Conservation (phyloP, 1,140 invertebrate genomes). For the Paraescarpia echinospica region DNA sequence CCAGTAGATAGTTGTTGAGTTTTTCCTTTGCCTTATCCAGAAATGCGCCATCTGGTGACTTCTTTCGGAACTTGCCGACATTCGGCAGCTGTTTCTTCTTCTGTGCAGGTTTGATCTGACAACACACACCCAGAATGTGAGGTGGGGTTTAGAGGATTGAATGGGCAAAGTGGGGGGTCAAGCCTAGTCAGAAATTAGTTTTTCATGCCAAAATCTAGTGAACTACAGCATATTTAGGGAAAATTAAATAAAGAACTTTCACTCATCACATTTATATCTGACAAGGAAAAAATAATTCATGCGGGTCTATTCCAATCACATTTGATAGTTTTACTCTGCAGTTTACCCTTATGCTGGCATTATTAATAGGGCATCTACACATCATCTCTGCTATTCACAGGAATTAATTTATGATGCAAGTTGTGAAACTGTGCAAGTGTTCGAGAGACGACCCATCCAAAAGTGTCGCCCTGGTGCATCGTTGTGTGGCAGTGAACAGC, state of each 20-base stretch:
- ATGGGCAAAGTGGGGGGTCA: no score
- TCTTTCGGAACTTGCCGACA: conserved; percentile 60
- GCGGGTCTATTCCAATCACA: no score
- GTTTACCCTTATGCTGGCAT: no score
- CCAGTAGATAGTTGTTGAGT: conserved; percentile 80
- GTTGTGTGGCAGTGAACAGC: conserved; percentile 48
- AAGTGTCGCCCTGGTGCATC: conserved; percentile 34
- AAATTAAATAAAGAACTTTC: no score
- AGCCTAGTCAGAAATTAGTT: not conserved
- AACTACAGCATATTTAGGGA: no score
- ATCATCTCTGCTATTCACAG: conserved; percentile 39
- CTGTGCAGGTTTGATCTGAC: conserved; percentile 74
- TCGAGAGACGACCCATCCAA: conserved; percentile 77
- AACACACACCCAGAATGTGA: not conserved
- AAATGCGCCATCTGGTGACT: conserved; percentile 72
- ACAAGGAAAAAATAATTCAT: no score
- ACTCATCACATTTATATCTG: no score
- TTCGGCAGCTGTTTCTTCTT: conserved; percentile 77
- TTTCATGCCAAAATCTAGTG: no score
- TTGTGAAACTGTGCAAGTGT: conserved; percentile 82
- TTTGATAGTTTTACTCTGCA: no score
- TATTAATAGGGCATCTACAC: no score
- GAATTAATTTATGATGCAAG: conserved; percentile 77
- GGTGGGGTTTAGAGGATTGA: no score
- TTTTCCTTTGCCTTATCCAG: conserved; percentile 79